Base-by-base conservation (phyloP, 1,140 invertebrate species). In the Neodiprion pinetum region DNA sequence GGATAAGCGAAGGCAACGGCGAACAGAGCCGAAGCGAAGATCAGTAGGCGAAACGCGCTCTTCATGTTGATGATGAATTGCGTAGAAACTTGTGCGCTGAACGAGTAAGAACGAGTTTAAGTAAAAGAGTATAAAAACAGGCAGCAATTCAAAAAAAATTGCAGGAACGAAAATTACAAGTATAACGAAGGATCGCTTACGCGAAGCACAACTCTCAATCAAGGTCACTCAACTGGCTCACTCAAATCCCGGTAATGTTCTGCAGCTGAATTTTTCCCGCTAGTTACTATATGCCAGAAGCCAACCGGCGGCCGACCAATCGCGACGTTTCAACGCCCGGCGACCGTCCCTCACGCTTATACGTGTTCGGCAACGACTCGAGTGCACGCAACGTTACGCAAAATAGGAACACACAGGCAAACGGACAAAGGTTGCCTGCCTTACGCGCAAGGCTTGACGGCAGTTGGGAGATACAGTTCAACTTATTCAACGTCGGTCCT, bases 141-240 rank as follows among this genome's bases (percentile, higher is more conserved):
- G 17, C 17, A 21, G 1, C 28, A 40, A 40, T 40, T 40, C 28
- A 40, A 40, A 40, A 40, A 40, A 40, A 3, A 40, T 21, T 40
- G 28, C 5, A 40, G 28, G 72, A 73, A 81, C 80, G 79, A 71
- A 70, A 74, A 69, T 66, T 67, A 72, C 50, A 77, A 77, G 76
- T 61, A 53, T 50, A 70, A 11, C 12, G 23, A 70, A n/a, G 12
- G n/a, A 67, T 74, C 74, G 80, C 76, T 76, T 8, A 82, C 80
- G 75, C 68, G 74, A 69, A 40, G 74, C 74, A 74, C 72, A 73
- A 75, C 77, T 75, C 74, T 68, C 80, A 74, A 82, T 82, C 81
- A 82, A 81, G 81, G 81, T 82, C 79, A 82, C 71, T 78, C 75
- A 75, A 80, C 80, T 78, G 74, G 77, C 76, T 76, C 70, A 71